Evolutionary conservation across 1,140 invertebrate genomes (phyloP).

Genomic region (Cepaea nemoralis): DNA sequence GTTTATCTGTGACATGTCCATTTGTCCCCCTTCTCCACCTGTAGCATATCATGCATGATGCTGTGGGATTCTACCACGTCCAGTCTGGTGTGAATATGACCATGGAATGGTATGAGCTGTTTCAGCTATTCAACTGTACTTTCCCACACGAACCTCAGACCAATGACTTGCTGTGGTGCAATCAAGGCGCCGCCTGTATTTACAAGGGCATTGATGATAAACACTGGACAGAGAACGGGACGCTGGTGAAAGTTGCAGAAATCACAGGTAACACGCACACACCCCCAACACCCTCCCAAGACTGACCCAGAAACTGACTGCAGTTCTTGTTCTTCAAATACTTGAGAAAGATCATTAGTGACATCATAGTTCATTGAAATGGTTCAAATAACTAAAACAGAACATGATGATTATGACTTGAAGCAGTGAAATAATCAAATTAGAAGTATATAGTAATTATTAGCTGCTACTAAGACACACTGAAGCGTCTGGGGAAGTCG

Average conservation of each 20-base stretch:
- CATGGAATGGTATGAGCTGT: slow-evolving; percentile 70
- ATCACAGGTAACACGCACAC: slow-evolving; percentile 62
- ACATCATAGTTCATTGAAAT: no score
- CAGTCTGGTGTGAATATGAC: slow-evolving; percentile 67
- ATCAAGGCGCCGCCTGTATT: slow-evolving; percentile 69
- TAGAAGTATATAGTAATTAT: no score
- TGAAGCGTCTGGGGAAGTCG: no score
- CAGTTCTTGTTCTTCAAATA: neutral
- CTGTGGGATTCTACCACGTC: slow-evolving; percentile 64
- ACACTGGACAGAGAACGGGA: slow-evolving; percentile 66
- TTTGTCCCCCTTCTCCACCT: no score
- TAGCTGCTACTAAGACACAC: no score
- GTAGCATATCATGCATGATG: slow-evolving; percentile 71
- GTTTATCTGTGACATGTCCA: no score
- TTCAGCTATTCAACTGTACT: slow-evolving; percentile 70
- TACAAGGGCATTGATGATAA: slow-evolving; percentile 66
- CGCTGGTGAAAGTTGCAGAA: slow-evolving; percentile 63
- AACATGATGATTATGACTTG: no score
- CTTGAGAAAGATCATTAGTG: no score
- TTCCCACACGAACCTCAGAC: slow-evolving; percentile 63
- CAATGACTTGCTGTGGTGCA: slow-evolving; percentile 63
- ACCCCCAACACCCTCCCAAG: neutral
- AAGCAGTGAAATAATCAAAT: no score
- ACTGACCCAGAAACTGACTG: neutral
- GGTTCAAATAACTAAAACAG: no score